A percentile compares a stretch with the other conserved stretches of the same genome.
phyloP scores from a whole-genome alignment of 2,113 vertebrate species.

The Sceloporus undulatus region DNA sequence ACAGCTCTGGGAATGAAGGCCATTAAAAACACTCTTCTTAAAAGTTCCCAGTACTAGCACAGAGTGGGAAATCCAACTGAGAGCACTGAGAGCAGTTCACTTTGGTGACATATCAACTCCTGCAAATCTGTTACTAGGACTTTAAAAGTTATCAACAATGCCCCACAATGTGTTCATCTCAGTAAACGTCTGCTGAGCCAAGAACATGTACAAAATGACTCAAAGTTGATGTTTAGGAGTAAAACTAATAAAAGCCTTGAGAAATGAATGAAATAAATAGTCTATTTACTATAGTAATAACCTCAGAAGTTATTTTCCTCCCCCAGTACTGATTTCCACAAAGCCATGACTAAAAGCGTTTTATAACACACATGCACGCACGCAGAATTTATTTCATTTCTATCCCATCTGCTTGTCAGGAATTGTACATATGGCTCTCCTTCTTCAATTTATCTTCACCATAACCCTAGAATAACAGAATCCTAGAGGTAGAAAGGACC shows the following conservation, averaged over 20 bases:
- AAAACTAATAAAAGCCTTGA: not conserved
- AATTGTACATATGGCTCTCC: not conserved
- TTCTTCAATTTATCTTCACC: not conserved
- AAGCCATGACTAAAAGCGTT: not conserved
- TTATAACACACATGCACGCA: not conserved
- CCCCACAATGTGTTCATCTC: not conserved
- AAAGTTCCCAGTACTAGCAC: not conserved
- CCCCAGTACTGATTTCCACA: not conserved
- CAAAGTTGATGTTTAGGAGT: no score
- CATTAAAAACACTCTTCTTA: not conserved
- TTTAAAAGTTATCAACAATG: not conserved
- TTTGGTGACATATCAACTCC: not conserved
- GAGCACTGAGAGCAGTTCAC: not conserved
- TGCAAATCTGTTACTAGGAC: not conserved
- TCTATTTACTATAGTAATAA: not conserved
- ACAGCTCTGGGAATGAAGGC: not conserved
- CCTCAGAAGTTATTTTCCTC: not conserved
- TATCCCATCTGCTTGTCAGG: not conserved
- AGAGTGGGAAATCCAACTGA: not conserved
- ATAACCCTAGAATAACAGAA: not conserved
- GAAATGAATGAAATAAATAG: not conserved
- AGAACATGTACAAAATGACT: not conserved
- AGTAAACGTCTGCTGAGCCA: not conserved
- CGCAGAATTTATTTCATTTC: not conserved
- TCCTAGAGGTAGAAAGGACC: no score